Base-by-base conservation (phyloP, 2,888 invertebrate species). In the Plagiodera versicolora region DNA sequence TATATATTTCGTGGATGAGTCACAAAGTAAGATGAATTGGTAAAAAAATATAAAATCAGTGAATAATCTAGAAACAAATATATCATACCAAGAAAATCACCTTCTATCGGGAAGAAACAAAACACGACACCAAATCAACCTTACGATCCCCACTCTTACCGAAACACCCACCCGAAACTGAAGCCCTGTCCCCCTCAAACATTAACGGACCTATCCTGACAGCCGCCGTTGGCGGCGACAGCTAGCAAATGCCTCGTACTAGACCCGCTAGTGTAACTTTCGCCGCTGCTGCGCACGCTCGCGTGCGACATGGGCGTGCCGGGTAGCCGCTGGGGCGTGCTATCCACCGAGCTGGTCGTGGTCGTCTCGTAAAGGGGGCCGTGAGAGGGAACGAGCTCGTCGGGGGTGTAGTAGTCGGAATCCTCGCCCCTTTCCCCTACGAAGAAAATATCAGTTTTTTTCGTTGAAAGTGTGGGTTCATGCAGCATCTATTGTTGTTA, bases 181-280 rank as follows among this genome's bases (percentile, higher is more conserved):
- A n/a, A n/a, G n/a, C n/a, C n/a, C n/a, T n/a, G n/a, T n/a, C 14
- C 1, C 20, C 9, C 18, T 45, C 48, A 79, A 66, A 79, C 75
- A 61, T 77, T 75, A 24, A 77, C 74, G 44, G 76, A 70, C 65
- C 70, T 72, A 39, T 77, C 78, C 30, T 70, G 65, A n/a, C 68
- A 67, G 56, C 73, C n/a, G n/a, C n/a, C 72, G 35, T 68, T 69
- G 57, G 77, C 78, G 67, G 81, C 82, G 16, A 84, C 81, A 58
- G 86, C 84, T 66, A 91, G 83, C 67, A 91, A 80, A 76, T 90
- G 89, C 20, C 89, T 85, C 2, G 91, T 90, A 47, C 91, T 91
- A n/a, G 90, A 89, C 58, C 88, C 88, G 6, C 91, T 91, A 71
- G 90, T 90, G 80, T 90, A 92, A 72, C 91, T 91, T 75, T 92